A percentile compares a stretch with the other conserved stretches of the same genome.
Evolutionary conservation across 2,797 vertebrate genomes (phyloP).

Genomic region (Peromyscus eremicus): DNA sequence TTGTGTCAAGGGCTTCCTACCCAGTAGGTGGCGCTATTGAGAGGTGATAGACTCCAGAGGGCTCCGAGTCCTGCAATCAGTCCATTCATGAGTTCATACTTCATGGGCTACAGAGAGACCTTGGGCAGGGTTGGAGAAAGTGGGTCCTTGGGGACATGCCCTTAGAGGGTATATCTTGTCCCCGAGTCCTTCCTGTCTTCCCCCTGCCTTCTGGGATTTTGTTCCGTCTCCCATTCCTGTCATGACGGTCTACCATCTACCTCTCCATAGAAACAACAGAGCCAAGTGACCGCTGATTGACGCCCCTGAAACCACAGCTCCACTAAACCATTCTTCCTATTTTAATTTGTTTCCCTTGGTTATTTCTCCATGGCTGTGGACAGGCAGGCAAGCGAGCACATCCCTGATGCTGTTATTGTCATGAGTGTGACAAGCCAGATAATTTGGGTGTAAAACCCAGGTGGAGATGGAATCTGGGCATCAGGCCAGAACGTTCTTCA

Average conservation of each 20-base stretch:
- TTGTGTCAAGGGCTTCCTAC: no score
- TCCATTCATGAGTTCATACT: neutral
- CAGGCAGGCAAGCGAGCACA: neutral
- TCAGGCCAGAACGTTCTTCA: neutral
- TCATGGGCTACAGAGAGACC: neutral
- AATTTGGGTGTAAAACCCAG: neutral
- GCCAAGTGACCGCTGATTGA: neutral
- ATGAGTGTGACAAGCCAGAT: neutral
- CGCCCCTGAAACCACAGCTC: neutral
- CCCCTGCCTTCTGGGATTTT: neutral
- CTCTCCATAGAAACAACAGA: neutral
- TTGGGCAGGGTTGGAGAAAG: neutral
- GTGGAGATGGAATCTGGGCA: neutral
- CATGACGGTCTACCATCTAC: neutral
- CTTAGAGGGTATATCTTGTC: neutral
- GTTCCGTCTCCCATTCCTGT: neutral
- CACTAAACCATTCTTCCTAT: neutral
- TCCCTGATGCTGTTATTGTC: no score
- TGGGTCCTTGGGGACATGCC: neutral
- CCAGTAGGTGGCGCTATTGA: neutral
- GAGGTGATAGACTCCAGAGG: neutral
- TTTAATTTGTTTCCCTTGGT: neutral
- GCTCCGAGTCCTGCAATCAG: neutral
- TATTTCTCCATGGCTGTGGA: neutral
- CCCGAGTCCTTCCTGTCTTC: no score